phyloP scores from a whole-genome alignment of 2,113 vertebrate genomes.

The Apodemus speciosus region DNA sequence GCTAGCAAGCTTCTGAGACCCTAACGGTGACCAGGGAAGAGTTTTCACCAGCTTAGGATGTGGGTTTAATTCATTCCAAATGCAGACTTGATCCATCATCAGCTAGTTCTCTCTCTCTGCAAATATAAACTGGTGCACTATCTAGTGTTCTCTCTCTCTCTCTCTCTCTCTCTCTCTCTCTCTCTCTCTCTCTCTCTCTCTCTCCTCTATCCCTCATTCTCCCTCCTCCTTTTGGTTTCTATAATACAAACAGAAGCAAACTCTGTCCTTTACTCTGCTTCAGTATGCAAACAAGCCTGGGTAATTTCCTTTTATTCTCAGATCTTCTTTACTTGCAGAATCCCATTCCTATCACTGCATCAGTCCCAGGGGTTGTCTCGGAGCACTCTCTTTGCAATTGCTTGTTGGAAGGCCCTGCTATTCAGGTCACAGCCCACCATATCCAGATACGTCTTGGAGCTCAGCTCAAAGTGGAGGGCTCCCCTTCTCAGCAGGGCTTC shows the following conservation, averaged over 20 bases:
- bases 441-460: too few species aligned
- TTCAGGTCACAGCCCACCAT: too few species aligned
- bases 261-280: background rate
- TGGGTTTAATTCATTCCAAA: constrained; percentile 60
- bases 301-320: background rate
- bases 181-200: background rate
- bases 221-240: background rate
- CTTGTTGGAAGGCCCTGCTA: too few species aligned
- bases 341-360: background rate
- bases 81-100: constrained; percentile 26
- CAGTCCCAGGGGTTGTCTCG: background rate
- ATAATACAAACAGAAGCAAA: background rate
- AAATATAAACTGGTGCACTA: background rate
- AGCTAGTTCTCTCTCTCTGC: background rate
- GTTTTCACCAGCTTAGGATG: constrained; percentile 35
- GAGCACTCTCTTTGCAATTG: background rate
- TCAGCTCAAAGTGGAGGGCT: too few species aligned
- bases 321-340: background rate
- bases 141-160: background rate
- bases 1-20: background rate
- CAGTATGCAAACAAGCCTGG: background rate
- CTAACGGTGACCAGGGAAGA: constrained; percentile 18
- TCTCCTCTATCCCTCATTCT: background rate
- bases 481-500: too few species aligned
- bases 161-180: background rate